A percentile compares a stretch with the other conserved stretches of the same genome.
Evolutionary conservation across 2,888 invertebrate species (phyloP).

Genomic region (Eilema caniola): DNA sequence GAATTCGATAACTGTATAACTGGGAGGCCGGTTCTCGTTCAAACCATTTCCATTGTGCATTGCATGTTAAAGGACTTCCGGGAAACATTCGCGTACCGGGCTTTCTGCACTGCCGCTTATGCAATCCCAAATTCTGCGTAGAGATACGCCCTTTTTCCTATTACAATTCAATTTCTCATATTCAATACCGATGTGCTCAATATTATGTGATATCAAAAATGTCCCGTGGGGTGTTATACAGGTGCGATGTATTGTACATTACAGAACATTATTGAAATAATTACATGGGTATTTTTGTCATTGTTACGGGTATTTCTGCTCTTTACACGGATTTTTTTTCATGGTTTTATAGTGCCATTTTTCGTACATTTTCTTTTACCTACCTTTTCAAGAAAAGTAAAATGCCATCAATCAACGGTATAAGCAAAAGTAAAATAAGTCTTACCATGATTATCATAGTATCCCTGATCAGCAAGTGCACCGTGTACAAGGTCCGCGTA

Average conservation of each 20-base stretch:
- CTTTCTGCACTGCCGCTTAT: background rate
- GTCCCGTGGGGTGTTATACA: background rate
- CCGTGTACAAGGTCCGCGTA: slow-evolving; percentile 95
- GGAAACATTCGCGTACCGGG: background rate
- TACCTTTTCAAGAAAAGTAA: background rate
- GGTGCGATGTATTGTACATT: background rate
- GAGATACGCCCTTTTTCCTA: background rate
- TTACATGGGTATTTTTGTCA: background rate
- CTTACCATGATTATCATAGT: slow-evolving; percentile 90
- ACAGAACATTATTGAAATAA: background rate
- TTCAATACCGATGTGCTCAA: background rate
- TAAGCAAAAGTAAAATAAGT: background rate
- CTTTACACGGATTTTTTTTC: background rate
- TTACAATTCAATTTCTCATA: background rate
- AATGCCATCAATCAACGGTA: too few species aligned
- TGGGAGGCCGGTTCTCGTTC: background rate
- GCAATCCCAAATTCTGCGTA: background rate
- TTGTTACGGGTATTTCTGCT: too few species aligned
- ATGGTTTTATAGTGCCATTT: too few species aligned
- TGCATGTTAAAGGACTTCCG: background rate
- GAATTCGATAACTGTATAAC: background rate
- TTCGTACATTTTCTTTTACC: background rate
- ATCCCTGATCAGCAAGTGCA: slow-evolving; percentile 92
- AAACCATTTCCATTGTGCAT: background rate
- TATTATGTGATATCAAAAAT: background rate